Conservation (phyloP, 2,888 invertebrate species). For the Agrochola circellaris region DNA sequence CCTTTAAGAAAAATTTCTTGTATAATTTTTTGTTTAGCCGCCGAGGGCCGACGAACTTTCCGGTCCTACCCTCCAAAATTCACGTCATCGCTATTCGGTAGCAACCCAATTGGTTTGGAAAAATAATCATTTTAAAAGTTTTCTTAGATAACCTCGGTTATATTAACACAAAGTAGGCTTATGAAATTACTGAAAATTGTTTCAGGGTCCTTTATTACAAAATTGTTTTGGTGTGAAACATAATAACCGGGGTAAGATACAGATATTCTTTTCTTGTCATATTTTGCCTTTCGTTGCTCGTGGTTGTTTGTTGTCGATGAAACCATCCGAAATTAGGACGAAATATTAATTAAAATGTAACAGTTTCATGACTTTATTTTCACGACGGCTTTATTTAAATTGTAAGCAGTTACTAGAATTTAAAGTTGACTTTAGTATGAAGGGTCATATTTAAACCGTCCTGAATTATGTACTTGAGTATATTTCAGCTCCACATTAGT, state of each 20-base stretch:
- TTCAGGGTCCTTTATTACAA: slow-evolving; percentile 59
- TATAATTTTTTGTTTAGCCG: slow-evolving; percentile 76
- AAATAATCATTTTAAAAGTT: slow-evolving; percentile 77
- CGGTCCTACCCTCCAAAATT: slow-evolving; percentile 74
- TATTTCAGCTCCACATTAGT: slow-evolving; percentile 8
- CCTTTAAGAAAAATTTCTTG: slow-evolving; percentile 66
- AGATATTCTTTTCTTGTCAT: slow-evolving; percentile 51
- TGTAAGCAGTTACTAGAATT: neutral
- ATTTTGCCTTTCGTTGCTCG: slow-evolving; percentile 21
- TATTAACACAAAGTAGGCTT: slow-evolving; percentile 64
- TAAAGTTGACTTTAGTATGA: slow-evolving; percentile 5
- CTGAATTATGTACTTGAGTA: neutral
- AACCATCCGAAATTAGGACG: slow-evolving; percentile 41
- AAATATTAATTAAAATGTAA: slow-evolving; percentile 43
- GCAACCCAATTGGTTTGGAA: slow-evolving; percentile 76
- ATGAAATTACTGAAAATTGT: slow-evolving; percentile 63
- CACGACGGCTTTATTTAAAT: slow-evolving; percentile 4
- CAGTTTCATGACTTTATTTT: slow-evolving; percentile 26
- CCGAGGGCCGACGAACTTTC: slow-evolving; percentile 69
- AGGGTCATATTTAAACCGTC: neutral
- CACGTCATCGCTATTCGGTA: slow-evolving; percentile 78
- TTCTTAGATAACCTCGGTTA: slow-evolving; percentile 60
- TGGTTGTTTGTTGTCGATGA: slow-evolving; percentile 33
- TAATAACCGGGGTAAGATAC: slow-evolving; percentile 52
- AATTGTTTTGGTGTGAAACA: slow-evolving; percentile 55